Evolutionary conservation across 2,797 vertebrate species (phyloP).

Genomic region (Chelmon rostratus): DNA sequence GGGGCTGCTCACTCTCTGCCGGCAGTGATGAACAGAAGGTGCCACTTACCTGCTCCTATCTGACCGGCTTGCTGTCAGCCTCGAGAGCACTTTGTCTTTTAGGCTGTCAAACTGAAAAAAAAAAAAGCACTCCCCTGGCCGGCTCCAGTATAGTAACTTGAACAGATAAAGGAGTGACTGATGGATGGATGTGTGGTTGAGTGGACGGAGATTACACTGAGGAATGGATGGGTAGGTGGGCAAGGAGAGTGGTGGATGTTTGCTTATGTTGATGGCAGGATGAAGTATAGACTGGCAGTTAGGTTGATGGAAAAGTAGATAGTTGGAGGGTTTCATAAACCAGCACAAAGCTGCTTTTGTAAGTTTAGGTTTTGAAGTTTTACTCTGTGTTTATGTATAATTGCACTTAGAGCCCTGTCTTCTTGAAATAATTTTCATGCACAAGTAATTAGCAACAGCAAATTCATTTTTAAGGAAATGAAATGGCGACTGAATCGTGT

Average conservation of each 20-base stretch:
- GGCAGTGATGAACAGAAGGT: constrained; percentile 60
- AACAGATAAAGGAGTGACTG: constrained; percentile 42
- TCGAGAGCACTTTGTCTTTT: constrained; percentile 66
- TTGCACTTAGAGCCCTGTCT: no score
- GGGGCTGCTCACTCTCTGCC: constrained; percentile 29
- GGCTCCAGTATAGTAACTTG: background rate
- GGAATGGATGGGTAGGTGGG: constrained; percentile 24
- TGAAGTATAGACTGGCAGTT: constrained; percentile 17
- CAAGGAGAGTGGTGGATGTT: constrained; percentile 4
- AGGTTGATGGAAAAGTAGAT: background rate
- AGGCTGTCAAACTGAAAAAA: constrained; percentile 41
- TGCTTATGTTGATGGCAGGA: constrained; percentile 14
- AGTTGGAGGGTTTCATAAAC: background rate
- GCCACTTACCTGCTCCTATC: constrained; percentile 66
- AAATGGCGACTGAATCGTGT: no score
- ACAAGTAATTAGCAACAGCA: no score
- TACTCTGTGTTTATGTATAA: no score
- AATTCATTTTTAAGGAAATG: no score
- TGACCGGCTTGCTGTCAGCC: constrained; percentile 55
- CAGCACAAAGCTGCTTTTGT: background rate
- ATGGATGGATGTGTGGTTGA: constrained; percentile 43
- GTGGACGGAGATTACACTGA: constrained; percentile 40
- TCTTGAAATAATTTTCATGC: no score
- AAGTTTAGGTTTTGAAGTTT: constrained; percentile 8
- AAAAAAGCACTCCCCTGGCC: constrained; percentile 16